phyloP scores from a whole-genome alignment of 1,140 invertebrate genomes.

The Caenorhabditis brenneri region DNA sequence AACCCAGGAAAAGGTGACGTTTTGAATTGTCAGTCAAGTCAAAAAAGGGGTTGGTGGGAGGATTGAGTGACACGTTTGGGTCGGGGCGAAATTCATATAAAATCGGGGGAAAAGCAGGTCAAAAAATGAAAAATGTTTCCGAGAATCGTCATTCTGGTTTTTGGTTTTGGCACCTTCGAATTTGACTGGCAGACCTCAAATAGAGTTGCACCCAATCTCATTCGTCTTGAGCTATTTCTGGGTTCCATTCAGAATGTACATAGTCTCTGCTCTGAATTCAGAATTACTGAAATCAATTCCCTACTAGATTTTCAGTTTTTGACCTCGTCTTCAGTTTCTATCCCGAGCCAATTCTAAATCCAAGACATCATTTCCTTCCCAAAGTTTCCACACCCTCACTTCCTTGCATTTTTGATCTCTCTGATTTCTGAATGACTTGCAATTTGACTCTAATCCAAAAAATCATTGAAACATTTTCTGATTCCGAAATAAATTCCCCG shows the following conservation, averaged over 20 bases:
- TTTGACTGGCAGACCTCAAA: no score
- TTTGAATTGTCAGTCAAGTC: neutral
- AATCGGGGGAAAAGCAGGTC: neutral
- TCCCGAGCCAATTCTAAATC: no score
- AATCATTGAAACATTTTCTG: neutral
- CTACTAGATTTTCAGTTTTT: no score
- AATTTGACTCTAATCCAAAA: neutral
- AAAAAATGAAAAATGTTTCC: neutral
- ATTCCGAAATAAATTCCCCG: neutral
- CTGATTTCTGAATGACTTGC: neutral
- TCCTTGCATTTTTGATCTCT: neutral
- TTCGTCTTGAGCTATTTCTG: no score
- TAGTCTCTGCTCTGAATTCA: no score
- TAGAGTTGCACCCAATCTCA: no score
- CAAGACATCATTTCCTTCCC: no score
- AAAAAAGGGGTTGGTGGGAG: neutral
- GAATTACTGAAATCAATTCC: no score
- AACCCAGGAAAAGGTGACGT: neutral
- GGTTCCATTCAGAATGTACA: no score
- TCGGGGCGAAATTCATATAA: neutral
- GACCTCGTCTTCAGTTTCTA: no score
- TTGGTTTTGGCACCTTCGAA: no score
- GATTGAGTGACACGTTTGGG: neutral
- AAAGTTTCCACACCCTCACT: no score
- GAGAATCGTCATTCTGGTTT: neutral